phyloP scores from a whole-genome alignment of 2,113 vertebrate species.

The Hippocampus zosterae region DNA sequence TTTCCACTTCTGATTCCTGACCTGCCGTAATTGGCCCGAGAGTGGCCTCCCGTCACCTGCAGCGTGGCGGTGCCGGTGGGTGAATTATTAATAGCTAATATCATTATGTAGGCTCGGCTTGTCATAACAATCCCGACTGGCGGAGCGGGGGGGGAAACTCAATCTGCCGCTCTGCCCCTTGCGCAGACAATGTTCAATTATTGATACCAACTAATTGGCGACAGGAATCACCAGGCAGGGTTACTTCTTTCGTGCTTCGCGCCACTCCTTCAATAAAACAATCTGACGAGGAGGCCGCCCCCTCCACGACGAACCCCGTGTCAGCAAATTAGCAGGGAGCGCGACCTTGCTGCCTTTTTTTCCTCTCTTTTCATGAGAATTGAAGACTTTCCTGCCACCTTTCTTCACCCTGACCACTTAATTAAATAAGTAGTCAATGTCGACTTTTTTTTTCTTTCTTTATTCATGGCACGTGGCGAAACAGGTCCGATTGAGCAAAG shows the following conservation, averaged over 20 bases:
- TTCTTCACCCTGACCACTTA: conserved; percentile 48
- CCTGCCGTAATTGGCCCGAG: conserved; percentile 62
- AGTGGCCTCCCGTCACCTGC: conserved; percentile 66
- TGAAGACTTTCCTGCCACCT: conserved; percentile 46
- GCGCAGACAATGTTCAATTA: conserved; percentile 91
- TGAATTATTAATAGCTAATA: conserved; percentile 94
- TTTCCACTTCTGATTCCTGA: conserved; percentile 66
- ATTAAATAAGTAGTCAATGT: conserved; percentile 45
- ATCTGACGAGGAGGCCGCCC: conserved; percentile 73
- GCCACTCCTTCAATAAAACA: conserved; percentile 82
- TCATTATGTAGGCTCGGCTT: conserved; percentile 89
- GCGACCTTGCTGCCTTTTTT: conserved; percentile 44
- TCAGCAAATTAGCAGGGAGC: conserved; percentile 81
- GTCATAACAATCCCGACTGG: conserved; percentile 91
- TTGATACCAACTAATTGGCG: conserved; percentile 96
- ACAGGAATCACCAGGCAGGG: conserved; percentile 88
- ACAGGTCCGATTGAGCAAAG: conserved; percentile 5
- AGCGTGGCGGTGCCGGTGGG: conserved; percentile 40
- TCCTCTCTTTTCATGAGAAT: conserved; percentile 38
- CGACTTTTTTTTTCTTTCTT: conserved; percentile 19
- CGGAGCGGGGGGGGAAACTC: conserved; percentile 71
- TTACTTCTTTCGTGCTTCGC: conserved; percentile 70
- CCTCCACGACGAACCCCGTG: conserved; percentile 63
- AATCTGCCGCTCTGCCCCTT: conserved; percentile 79
- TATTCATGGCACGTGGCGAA: conserved; percentile 31